These are phyloP conservation scores for Alca torda DNA, from an alignment of 2,797 vertebrate species.

Conservation along the genomic window DNA sequence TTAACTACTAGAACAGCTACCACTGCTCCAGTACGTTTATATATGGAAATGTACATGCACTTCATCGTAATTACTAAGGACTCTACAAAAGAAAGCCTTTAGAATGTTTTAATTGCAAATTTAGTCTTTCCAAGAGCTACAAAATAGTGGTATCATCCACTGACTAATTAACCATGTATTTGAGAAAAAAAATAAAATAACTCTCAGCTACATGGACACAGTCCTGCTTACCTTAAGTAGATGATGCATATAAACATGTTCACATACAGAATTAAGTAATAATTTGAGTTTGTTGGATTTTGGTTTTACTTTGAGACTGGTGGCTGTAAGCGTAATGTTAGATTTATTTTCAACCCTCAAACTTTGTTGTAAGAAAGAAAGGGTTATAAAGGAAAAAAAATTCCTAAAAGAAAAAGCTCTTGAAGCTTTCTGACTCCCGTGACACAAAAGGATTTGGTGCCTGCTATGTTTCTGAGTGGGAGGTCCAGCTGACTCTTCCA, in stretches of 20 bases:
- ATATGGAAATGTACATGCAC: conserved; percentile 9
- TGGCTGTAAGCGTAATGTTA: neutral
- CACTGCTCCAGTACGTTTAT: conserved; percentile 24
- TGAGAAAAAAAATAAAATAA: conserved; percentile 5
- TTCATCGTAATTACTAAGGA: conserved; percentile 59
- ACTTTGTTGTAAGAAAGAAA: conserved; percentile 16
- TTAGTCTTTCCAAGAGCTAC: conserved; percentile 41
- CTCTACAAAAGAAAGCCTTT: conserved; percentile 42
- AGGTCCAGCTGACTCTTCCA: conserved; percentile 1
- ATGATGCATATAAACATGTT: conserved; percentile 5
- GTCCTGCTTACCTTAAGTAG: neutral
- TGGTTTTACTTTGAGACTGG: conserved; percentile 48
- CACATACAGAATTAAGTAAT: conserved; percentile 34
- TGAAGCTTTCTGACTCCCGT: neutral
- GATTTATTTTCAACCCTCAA: conserved; percentile 59
- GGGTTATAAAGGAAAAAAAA: neutral
- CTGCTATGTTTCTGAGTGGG: neutral
- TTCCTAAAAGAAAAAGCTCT: neutral
- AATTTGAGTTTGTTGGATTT: conserved; percentile 27
- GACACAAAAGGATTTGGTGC: neutral
- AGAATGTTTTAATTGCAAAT: conserved; percentile 60
- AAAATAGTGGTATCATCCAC: conserved; percentile 10
- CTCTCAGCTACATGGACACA: neutral
- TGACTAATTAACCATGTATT: conserved; percentile 30
- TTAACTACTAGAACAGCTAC: conserved; percentile 37